Evolutionary conservation across 1,140 invertebrate species (phyloP).

Genomic region (Pseudomyrmex flavicornis): DNA sequence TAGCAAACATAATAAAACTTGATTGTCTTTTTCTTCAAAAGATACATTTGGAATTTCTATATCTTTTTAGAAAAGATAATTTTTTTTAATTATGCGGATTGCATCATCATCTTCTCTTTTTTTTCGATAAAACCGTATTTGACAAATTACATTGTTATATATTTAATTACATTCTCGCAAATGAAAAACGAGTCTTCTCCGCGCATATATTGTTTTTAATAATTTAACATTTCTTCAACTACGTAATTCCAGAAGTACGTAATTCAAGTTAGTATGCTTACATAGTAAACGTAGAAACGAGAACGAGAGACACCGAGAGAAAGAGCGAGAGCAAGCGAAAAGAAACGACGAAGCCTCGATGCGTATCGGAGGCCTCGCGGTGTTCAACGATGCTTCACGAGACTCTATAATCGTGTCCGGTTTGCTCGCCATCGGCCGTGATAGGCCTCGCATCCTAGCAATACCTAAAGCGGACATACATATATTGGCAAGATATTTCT

Average conservation of each 20-base stretch:
- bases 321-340: constrained; percentile 16
- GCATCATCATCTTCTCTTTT: no score
- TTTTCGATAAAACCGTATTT: no score
- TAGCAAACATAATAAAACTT: no score
- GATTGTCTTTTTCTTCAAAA: no score
- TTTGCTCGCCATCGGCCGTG: constrained; percentile 70
- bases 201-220: neutral
- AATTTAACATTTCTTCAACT: neutral
- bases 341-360: constrained; percentile 79
- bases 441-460: constrained; percentile 17
- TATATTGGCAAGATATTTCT: constrained; percentile 4
- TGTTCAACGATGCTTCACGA: constrained; percentile 84
- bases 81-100: no score
- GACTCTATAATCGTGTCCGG: constrained; percentile 84
- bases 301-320: neutral
- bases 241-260: neutral
- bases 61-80: no score
- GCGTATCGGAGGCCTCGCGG: constrained; percentile 83
- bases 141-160: no score
- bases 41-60: no score
- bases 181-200: no score
- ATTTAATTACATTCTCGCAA: no score
- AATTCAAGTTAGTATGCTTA: constrained; percentile 21
- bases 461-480: neutral
- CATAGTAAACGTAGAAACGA: neutral